Evolutionary conservation across 2,113 vertebrate species (phyloP).

Genomic region (Thunnus maccoyii): DNA sequence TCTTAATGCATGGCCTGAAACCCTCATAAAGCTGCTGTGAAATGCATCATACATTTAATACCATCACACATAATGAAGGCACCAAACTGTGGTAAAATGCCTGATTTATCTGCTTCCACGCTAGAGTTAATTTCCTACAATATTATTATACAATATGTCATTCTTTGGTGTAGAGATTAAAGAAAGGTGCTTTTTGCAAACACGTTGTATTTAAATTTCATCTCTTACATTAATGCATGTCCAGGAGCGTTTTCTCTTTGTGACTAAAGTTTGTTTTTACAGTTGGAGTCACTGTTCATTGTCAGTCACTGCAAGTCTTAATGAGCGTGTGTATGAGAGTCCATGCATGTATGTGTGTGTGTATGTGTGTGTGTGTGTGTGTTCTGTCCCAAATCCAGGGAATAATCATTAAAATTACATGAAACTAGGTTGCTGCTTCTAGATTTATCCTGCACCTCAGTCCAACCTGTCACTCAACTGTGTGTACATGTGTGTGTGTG

Average conservation of each 20-base stretch:
- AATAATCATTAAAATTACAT: slow-evolving; percentile 70
- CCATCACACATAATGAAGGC: background rate
- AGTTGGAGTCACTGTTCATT: background rate
- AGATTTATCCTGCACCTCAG: slow-evolving; percentile 25
- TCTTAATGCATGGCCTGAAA: background rate
- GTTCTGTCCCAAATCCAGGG: slow-evolving; percentile 11
- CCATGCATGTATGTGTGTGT: slow-evolving; percentile 3
- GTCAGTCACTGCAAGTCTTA: slow-evolving; percentile 14
- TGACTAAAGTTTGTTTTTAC: slow-evolving; percentile 11
- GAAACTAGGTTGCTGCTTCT: slow-evolving; percentile 32
- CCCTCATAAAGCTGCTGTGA: background rate
- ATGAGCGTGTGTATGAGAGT: slow-evolving; percentile 6
- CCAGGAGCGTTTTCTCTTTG: background rate
- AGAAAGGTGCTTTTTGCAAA: background rate
- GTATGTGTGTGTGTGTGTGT: background rate
- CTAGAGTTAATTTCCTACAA: background rate
- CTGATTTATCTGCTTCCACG: background rate
- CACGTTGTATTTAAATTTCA: background rate
- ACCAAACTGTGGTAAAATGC: background rate
- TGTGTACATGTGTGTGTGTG: slow-evolving; percentile 2
- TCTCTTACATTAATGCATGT: background rate
- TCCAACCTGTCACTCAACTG: slow-evolving; percentile 46
- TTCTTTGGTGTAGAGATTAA: background rate
- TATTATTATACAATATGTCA: background rate
- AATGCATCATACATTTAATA: slow-evolving; percentile 6